Percentiles rank a stretch among this genome's conserved stretches.
Conservation (phyloP, 2,797 vertebrate genomes). For the Eidolon dupreanum region DNA sequence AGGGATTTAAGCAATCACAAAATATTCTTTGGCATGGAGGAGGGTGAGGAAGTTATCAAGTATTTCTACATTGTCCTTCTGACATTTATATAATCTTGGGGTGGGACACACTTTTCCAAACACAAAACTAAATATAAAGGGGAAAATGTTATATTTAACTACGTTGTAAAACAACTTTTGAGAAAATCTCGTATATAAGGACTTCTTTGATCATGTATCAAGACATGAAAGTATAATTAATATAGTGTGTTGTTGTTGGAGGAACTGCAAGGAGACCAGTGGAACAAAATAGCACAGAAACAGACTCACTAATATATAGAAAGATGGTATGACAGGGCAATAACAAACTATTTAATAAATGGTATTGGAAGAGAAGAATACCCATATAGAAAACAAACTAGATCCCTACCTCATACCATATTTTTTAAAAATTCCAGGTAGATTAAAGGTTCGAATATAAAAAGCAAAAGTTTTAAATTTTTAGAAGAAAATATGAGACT, state of each 20-base stretch:
- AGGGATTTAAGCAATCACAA: neutral
- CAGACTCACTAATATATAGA: neutral
- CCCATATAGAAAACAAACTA: neutral
- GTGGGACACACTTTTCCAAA: neutral
- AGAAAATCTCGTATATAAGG: neutral
- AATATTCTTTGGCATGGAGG: neutral
- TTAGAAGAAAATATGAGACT: slow-evolving; percentile 4
- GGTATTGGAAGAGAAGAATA: neutral
- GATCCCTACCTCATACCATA: neutral
- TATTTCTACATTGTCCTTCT: neutral
- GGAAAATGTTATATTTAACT: neutral
- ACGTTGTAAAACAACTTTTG: neutral
- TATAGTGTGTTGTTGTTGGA: neutral
- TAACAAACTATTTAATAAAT: neutral
- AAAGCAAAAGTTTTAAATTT: slow-evolving; percentile 6
- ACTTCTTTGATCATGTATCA: neutral
- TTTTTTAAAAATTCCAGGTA: no score
- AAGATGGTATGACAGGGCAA: neutral
- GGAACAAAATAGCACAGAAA: neutral
- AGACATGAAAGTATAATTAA: neutral
- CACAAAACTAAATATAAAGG: neutral
- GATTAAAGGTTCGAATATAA: neutral
- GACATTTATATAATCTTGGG: neutral
- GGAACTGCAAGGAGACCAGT: neutral
- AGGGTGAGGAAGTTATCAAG: neutral